Base-by-base conservation (phyloP, 2,888 invertebrate species). In the Conistra vaccinii region DNA sequence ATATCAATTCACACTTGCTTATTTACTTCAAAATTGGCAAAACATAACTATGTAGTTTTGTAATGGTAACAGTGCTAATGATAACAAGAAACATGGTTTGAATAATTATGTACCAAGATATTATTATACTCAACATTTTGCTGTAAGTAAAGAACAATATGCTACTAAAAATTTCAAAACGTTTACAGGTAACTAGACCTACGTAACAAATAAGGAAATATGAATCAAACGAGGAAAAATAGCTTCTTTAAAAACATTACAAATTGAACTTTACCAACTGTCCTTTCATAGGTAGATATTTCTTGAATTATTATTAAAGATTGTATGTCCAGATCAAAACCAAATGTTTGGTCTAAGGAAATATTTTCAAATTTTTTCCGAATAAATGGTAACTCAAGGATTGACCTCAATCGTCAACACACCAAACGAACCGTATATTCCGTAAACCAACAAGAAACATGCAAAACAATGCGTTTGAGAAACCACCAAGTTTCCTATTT, bases 21-120 rank as follows among this genome's bases (percentile, higher is more conserved):
- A 76, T 81, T 81, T 68, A 29, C 63, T 58, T 68, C 20, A 23
- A 35, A 81, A 81, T 81, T 76, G 65, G 32, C 58, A 48, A 55
- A 42, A 55, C 32, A 68, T 76, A n/a, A 23, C 29, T 78, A 26
- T 42, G 29, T 29, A 12, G 26, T 75, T 78, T 58, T 58, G 17
- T 67, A 39, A 68, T 26, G 29, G n/a, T 74, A 74, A 62, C 23
- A 14, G 26, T 75, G 62, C 45, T 63, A 78, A 68, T 76, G n/a
- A 9, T 26, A 58, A 55, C 14, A n/a, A 32, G 5, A 76, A 76
- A 78, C 26, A 55, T 55, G 35, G 20, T 51, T 53, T 45, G 48
- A 58, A 72, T 45, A 29, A 26, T 53, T 58, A 42, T 51, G 17
- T 53, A 53, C n/a, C n/a, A 53, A 48, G 48, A n/a, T 39, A 53